Conservation (phyloP, 2,113 vertebrate species). For the Rhea pennata region DNA sequence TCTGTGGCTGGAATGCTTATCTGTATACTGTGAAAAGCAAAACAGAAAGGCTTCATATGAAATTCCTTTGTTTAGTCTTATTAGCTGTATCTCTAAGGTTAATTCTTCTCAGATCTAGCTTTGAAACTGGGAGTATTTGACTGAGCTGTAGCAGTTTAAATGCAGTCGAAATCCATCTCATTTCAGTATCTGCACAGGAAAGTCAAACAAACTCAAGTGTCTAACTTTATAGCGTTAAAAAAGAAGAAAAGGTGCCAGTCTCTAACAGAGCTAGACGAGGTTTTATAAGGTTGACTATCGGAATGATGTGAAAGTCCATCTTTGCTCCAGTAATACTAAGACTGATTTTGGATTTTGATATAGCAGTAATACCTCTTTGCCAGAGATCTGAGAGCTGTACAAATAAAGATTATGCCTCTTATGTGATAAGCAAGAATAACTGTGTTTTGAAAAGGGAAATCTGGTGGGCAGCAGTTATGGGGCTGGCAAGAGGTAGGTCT, state of each 20-base stretch:
- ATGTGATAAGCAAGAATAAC: background rate
- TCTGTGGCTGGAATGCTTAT: background rate
- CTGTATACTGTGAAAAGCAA: background rate
- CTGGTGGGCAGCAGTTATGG: background rate
- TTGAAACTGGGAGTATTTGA: background rate
- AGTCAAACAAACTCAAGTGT: background rate
- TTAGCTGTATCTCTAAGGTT: background rate
- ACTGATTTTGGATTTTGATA: background rate
- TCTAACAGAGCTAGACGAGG: background rate
- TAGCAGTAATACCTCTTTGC: background rate
- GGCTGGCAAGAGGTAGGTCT: background rate
- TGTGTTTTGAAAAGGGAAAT: background rate
- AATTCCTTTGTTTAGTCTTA: background rate
- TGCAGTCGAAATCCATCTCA: background rate
- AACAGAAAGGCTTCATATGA: background rate
- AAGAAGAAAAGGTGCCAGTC: background rate
- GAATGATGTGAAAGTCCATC: background rate
- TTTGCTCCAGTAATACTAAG: background rate
- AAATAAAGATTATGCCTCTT: background rate
- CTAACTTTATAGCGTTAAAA: background rate
- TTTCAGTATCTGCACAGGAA: background rate
- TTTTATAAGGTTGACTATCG: background rate
- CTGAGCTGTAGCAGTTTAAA: background rate
- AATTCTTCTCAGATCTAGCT: background rate
- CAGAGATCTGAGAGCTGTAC: rapidly evolving